These are phyloP conservation scores for Rhopalosiphum padi DNA, from an alignment of 1,140 invertebrate genomes.

Conservation along the genomic window DNA sequence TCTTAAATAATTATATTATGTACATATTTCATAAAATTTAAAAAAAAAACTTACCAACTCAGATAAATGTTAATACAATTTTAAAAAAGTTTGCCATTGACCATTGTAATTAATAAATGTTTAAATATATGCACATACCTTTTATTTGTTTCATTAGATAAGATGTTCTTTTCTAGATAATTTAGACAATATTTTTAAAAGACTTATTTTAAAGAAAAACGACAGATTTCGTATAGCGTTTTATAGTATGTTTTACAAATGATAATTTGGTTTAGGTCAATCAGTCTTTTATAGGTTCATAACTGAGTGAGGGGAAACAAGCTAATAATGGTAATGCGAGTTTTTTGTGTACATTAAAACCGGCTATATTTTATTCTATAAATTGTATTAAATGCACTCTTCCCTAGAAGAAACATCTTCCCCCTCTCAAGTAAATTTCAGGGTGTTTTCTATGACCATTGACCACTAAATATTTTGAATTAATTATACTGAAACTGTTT, in stretches of 20 bases:
- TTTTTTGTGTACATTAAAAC: constrained; percentile 31
- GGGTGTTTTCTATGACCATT: background rate
- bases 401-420: background rate
- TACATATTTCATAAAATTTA: background rate
- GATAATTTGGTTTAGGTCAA: background rate
- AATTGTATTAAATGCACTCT: background rate
- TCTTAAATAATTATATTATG: background rate
- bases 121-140: background rate
- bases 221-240: background rate
- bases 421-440: background rate
- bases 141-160: background rate
- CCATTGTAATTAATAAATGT: background rate
- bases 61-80: background rate
- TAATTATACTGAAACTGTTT: background rate
- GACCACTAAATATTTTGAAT: background rate
- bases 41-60: background rate
- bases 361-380: background rate
- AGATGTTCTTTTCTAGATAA: background rate
- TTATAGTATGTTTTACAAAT: background rate
- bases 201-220: background rate
- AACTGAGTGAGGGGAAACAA: background rate
- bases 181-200: background rate
- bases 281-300: constrained; percentile 7
- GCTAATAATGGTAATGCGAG: background rate
- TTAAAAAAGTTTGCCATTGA: background rate